Conservation (phyloP, 2,113 vertebrate species). For the Cebus imitator region DNA sequence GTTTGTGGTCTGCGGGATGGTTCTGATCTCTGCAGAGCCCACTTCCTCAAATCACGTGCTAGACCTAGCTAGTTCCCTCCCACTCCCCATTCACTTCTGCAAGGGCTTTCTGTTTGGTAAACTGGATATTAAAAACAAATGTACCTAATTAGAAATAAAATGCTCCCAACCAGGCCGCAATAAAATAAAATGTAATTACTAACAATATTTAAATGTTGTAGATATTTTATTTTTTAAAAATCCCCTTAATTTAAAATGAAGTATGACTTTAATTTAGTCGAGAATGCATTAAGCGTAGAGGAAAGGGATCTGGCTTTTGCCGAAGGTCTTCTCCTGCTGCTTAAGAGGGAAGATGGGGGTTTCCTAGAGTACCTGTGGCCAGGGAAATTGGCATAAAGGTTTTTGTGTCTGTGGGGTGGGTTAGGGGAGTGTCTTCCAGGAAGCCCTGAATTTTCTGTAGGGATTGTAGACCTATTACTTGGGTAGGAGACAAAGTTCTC, state of each 20-base stretch:
- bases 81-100: fast-evolving
- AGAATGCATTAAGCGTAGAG: not conserved
- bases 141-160: slow-evolving; percentile 75
- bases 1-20: no score
- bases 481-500: not conserved
- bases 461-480: no score
- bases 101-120: slow-evolving; percentile 15
- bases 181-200: slow-evolving; percentile 79
- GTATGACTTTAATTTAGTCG: slow-evolving; percentile 57
- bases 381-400: not conserved
- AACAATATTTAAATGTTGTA: slow-evolving; percentile 72
- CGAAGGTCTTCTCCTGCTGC: not conserved
- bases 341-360: fast-evolving
- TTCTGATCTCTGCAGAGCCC: not conserved
- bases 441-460: not conserved
- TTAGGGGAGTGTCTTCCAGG: fast-evolving
- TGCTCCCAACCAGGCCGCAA: slow-evolving; percentile 63
- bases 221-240: slow-evolving; percentile 65
- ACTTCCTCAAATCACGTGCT: not conserved
- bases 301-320: not conserved
- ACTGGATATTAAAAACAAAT: slow-evolving; percentile 70
- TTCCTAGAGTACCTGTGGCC: fast-evolving
- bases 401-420: not conserved
- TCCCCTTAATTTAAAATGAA: slow-evolving; percentile 69
- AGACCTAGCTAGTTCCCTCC: fast-evolving